These are phyloP conservation scores for Latrodectus hesperus DNA, from an alignment of 2,888 invertebrate species.

Conservation along the genomic window DNA sequence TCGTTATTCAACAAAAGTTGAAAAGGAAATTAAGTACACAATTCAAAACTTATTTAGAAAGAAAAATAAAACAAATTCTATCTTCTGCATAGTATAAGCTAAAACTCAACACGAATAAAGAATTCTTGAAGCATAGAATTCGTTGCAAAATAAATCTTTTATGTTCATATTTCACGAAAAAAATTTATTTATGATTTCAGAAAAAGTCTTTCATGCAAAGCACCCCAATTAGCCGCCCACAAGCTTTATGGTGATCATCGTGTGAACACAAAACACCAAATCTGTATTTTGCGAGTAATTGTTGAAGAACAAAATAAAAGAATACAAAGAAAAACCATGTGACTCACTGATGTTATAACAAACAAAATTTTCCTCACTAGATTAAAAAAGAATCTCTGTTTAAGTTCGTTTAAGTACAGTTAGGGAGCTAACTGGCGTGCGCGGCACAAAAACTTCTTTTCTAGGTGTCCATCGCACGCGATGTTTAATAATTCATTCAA, in stretches of 20 bases:
- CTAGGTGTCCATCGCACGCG: conserved; percentile 56
- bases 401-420: conserved; percentile 62
- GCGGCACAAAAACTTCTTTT: conserved; percentile 43
- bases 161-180: background rate
- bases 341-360: conserved; percentile 47
- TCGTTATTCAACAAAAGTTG: too few species aligned
- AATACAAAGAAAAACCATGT: conserved; percentile 27
- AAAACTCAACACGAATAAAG: too few species aligned
- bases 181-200: background rate
- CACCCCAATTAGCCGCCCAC: background rate
- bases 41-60: too few species aligned
- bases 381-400: conserved; percentile 48
- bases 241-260: background rate
- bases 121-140: too few species aligned
- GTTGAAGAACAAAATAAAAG: background rate
- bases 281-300: background rate
- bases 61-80: too few species aligned
- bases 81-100: too few species aligned
- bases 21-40: too few species aligned
- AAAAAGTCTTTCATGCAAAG: background rate
- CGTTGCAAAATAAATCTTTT: too few species aligned
- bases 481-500: conserved; percentile 68
- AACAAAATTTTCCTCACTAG: conserved; percentile 63
- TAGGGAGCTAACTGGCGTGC: conserved; percentile 65
- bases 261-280: conserved; percentile 36